Conservation (phyloP, 2,888 invertebrate genomes). For the Drosophila pegasa region DNA sequence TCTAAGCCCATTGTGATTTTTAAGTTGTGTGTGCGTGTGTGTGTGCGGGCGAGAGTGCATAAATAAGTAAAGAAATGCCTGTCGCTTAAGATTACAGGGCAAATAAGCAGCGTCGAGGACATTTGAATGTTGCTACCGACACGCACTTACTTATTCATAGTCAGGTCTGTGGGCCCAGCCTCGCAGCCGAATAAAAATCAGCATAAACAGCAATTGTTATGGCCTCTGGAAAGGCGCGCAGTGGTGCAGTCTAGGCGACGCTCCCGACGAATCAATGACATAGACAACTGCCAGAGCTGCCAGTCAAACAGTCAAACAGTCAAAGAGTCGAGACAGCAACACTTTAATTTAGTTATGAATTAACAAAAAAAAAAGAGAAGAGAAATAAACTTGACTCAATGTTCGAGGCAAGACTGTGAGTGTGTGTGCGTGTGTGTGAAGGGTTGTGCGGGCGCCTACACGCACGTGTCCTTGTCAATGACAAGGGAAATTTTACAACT, state of each 20-base stretch:
- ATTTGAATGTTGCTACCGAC: conserved; percentile 63
- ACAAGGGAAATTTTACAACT: conserved; percentile 81
- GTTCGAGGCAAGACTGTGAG: conserved; percentile 13
- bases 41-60: conserved; percentile 63
- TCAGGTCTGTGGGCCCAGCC: conserved; percentile 61
- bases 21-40: conserved; percentile 66
- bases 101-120: conserved; percentile 67
- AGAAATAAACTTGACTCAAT: conserved; percentile 29
- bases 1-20: conserved; percentile 82
- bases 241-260: neutral
- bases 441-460: conserved; percentile 38
- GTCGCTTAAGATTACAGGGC: conserved; percentile 81
- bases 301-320: conserved; percentile 21
- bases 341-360: conserved; percentile 67
- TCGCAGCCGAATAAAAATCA: conserved; percentile 72
- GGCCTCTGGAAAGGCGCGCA: conserved; percentile 63
- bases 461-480: conserved; percentile 80
- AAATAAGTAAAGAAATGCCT: conserved; percentile 80
- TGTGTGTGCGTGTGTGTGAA: neutral
- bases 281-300: conserved; percentile 25
- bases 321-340: conserved; percentile 17
- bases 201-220: conserved; percentile 80
- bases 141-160: conserved; percentile 79
- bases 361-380: conserved; percentile 1
- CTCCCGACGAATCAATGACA: conserved; percentile 37